A percentile compares a stretch with the other conserved stretches of the same genome.
phyloP scores from a whole-genome alignment of 2,113 vertebrate genomes.

The Bostrychus sinensis region DNA sequence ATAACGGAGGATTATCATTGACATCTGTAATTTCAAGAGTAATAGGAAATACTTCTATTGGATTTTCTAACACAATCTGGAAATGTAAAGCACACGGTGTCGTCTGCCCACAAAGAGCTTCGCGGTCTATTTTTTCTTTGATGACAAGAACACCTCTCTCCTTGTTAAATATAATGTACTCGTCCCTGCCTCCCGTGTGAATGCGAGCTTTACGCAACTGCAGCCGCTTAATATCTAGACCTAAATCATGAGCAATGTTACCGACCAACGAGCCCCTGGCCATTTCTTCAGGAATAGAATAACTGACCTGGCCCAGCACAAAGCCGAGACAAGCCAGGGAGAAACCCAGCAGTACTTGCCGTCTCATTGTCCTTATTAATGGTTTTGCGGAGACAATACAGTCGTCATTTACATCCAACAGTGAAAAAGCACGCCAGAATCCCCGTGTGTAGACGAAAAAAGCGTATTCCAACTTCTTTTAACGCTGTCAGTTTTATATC shows the following conservation, averaged over 20 bases:
- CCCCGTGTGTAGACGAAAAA: not conserved
- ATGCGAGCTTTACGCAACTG: conserved; percentile 67
- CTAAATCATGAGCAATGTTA: conserved; percentile 75
- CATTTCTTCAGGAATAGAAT: conserved; percentile 76
- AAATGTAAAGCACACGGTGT: conserved; percentile 78
- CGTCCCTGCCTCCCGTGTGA: conserved; percentile 65
- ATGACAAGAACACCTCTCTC: conserved; percentile 66
- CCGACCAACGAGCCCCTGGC: conserved; percentile 76
- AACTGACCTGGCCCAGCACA: conserved; percentile 58
- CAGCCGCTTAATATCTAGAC: conserved; percentile 66
- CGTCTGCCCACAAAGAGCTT: conserved; percentile 69
- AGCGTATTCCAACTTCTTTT: not conserved
- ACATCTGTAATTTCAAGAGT: conserved; percentile 71
- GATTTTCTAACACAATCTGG: conserved; percentile 74
- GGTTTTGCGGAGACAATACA: conserved; percentile 49
- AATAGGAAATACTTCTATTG: conserved; percentile 76
- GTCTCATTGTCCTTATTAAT: conserved; percentile 53
- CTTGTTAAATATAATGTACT: conserved; percentile 72
- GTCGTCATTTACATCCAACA: conserved; percentile 31
- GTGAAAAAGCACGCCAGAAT: conserved; percentile 4
- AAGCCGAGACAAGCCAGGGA: not conserved
- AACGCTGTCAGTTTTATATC: not conserved
- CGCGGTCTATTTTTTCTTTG: conserved; percentile 77
- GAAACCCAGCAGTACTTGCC: conserved; percentile 52
- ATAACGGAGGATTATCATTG: conserved; percentile 65